phyloP scores from a whole-genome alignment of 37 sponge, comb jelly and placozoan genomes.

The Spongia lamella region DNA sequence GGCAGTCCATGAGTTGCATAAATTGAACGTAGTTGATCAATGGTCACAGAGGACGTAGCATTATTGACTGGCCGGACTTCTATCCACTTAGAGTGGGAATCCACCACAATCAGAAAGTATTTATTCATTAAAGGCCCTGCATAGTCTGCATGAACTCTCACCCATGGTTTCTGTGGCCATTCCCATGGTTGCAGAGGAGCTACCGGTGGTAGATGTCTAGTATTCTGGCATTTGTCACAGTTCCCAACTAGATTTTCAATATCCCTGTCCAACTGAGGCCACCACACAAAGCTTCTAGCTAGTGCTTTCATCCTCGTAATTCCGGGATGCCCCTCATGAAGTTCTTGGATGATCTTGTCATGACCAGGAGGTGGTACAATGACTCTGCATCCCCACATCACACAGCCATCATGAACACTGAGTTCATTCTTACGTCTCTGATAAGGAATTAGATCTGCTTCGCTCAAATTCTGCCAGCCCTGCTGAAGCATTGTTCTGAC shows the following conservation, averaged over 20 bases:
- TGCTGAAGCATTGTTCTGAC: too few relatives aligned
- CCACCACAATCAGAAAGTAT: slow-evolving; percentile 1
- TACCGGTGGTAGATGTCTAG: slow-evolving; percentile 2
- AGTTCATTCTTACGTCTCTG: slow-evolving; percentile 3
- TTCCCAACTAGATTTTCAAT: slow-evolving; percentile 27
- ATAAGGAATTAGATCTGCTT: slow-evolving; percentile 23
- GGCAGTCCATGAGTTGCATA: slow-evolving; percentile 32
- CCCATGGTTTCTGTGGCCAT: slow-evolving; percentile 37
- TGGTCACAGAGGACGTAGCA: neutral
- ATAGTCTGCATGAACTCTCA: slow-evolving; percentile 37
- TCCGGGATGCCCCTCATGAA: slow-evolving; percentile 51
- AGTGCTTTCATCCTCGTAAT: slow-evolving; percentile 41
- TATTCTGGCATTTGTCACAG: slow-evolving; percentile 17
- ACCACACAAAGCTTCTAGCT: slow-evolving; percentile 44
- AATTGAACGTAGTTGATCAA: slow-evolving; percentile 18
- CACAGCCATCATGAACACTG: slow-evolving; percentile 29
- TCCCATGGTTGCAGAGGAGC: slow-evolving; percentile 31
- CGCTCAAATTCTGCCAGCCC: slow-evolving; percentile 18
- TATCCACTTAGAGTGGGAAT: slow-evolving; percentile 15
- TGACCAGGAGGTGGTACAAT: slow-evolving; percentile 23
- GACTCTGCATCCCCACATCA: slow-evolving; percentile 39
- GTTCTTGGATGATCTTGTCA: slow-evolving; percentile 13
- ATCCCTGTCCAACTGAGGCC: slow-evolving; percentile 27
- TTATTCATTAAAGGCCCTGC: slow-evolving; percentile 29
- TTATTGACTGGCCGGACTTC: neutral